A percentile compares a stretch with the other conserved stretches of the same genome.
Evolutionary conservation across 2,888 invertebrate genomes (phyloP).

Genomic region (Nomada ferruginata): DNA sequence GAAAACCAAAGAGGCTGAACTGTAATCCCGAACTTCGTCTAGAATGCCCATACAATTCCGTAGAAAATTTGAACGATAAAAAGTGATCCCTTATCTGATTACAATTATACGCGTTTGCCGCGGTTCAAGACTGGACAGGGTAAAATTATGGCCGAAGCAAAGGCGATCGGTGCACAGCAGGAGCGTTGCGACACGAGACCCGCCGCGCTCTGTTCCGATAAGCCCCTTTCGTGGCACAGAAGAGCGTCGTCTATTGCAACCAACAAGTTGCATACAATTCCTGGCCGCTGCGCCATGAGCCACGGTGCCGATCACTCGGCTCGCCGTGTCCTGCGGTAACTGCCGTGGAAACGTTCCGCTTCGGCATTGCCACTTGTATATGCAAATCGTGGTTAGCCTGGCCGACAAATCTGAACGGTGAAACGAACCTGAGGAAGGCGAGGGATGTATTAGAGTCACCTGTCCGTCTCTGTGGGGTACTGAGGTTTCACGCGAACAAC

Average conservation of each 20-base stretch:
- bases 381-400: constrained; percentile 58
- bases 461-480: constrained; percentile 39
- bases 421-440: constrained; percentile 37
- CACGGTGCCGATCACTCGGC: constrained; percentile 34
- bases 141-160: constrained; percentile 36
- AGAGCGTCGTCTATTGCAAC: constrained; percentile 54
- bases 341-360: constrained; percentile 55
- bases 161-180: constrained; percentile 26
- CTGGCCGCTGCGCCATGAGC: constrained; percentile 16
- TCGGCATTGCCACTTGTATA: constrained; percentile 64
- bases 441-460: constrained; percentile 45
- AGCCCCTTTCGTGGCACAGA: constrained; percentile 56
- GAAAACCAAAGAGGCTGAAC: too few species aligned
- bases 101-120: not conserved
- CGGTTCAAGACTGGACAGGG: not conserved
- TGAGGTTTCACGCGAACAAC: constrained; percentile 21
- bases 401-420: constrained; percentile 59
- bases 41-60: too few species aligned
- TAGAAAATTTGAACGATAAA: too few species aligned
- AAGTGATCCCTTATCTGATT: not conserved
- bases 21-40: too few species aligned
- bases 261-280: constrained; percentile 56
- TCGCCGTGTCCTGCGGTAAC: constrained; percentile 39
- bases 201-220: constrained; percentile 47
- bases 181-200: constrained; percentile 53